These are phyloP conservation scores for Bembecia ichneumoniformis DNA, from an alignment of 2,888 invertebrate genomes.

Conservation along the genomic window DNA sequence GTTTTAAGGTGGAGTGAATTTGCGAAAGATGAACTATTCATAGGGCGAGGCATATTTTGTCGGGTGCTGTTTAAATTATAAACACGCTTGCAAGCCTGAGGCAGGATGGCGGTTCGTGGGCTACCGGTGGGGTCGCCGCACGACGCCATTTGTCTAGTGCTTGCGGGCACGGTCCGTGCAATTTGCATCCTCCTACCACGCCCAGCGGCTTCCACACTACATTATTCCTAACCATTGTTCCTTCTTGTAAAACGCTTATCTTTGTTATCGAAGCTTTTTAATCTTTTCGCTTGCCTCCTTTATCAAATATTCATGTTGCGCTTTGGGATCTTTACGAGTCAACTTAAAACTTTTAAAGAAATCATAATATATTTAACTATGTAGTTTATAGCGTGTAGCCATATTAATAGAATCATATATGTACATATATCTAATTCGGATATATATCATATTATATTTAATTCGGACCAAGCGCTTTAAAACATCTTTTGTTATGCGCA, in stretches of 20 bases:
- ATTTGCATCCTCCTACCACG: conserved; percentile 61
- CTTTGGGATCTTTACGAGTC: not conserved
- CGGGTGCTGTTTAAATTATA: conserved; percentile 27
- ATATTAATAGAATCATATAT: no score
- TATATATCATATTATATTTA: no score
- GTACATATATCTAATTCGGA: no score
- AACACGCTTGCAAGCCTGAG: conserved; percentile 23
- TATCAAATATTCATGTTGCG: conserved; percentile 9
- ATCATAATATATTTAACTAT: no score
- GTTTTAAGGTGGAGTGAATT: conserved; percentile 4
- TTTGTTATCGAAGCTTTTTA: conserved; percentile 19
- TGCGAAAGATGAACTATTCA: conserved; percentile 15
- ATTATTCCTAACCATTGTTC: conserved; percentile 35
- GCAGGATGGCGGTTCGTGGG: conserved; percentile 40
- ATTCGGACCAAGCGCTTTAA: no score
- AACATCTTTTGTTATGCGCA: no score
- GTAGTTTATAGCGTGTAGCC: no score
- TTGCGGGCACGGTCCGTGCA: conserved; percentile 42
- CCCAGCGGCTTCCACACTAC: conserved; percentile 57
- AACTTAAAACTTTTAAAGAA: no score
- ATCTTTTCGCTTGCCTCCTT: conserved; percentile 10
- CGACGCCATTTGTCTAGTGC: conserved; percentile 62
- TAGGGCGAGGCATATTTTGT: conserved; percentile 18
- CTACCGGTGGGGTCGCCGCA: conserved; percentile 66
- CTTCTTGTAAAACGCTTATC: conserved; percentile 27